phyloP scores from a whole-genome alignment of 2,113 vertebrate species.

The Phaetusa simplex region DNA sequence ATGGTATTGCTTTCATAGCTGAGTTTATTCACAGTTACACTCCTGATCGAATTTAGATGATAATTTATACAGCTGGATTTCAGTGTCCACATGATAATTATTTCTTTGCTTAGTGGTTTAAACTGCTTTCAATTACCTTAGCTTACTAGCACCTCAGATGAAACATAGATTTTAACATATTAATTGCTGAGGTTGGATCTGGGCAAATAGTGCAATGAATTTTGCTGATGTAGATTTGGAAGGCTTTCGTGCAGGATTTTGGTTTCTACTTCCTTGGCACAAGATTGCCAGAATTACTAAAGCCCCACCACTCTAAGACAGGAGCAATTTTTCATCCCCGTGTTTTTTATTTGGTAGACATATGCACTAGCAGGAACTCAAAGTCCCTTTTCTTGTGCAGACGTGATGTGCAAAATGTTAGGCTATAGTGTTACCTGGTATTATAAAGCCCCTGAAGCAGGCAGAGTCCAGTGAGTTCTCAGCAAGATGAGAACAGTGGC shows the following conservation, averaged over 20 bases:
- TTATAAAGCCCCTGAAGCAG: neutral
- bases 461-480: constrained; percentile 38
- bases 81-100: neutral
- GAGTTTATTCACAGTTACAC: neutral
- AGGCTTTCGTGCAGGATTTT: neutral
- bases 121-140: neutral
- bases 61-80: neutral
- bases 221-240: neutral
- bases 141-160: neutral
- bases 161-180: neutral
- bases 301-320: neutral
- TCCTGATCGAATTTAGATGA: neutral
- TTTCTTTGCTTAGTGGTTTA: neutral
- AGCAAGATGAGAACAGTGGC: constrained; percentile 27
- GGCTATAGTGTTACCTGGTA: constrained; percentile 46
- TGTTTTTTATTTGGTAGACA: constrained; percentile 20
- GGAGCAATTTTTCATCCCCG: neutral
- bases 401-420: constrained; percentile 43
- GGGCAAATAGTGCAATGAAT: neutral
- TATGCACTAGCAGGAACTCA: neutral
- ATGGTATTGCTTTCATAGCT: neutral
- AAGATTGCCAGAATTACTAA: neutral
- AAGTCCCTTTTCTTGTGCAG: constrained; percentile 44
- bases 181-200: neutral
- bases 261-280: neutral